Evolutionary conservation across 1,140 invertebrate genomes (phyloP).

Genomic region (Ips nitidus): DNA sequence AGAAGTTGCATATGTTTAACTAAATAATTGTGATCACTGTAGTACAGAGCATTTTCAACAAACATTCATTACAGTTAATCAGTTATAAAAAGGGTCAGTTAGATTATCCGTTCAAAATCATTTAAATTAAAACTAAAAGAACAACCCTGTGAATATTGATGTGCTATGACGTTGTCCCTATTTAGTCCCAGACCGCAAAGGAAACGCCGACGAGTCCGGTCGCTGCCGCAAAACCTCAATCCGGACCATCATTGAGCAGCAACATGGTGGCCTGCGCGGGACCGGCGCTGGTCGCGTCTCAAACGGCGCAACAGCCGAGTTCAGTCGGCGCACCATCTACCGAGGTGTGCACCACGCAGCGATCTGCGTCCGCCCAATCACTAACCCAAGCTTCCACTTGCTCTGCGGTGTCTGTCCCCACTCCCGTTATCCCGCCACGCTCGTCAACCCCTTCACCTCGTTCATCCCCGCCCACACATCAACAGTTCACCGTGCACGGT

Average conservation of each 20-base stretch:
- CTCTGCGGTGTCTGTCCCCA: conserved; percentile 30
- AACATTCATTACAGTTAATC: too few relatives aligned
- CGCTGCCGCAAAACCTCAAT: conserved; percentile 37
- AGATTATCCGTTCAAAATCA: too few relatives aligned
- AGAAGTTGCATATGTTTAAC: too few relatives aligned
- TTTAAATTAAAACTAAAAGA: too few relatives aligned
- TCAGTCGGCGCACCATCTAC: conserved; percentile 37
- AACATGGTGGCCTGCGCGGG: conserved; percentile 32
- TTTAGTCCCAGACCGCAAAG: conserved; percentile 61
- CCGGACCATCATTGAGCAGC: conserved; percentile 39
- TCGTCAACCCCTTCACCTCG: conserved; percentile 43
- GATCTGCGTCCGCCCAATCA: conserved; percentile 33
- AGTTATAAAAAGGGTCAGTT: too few relatives aligned
- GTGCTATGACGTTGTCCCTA: conserved; percentile 31
- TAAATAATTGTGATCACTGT: too few relatives aligned
- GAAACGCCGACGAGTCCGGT: conserved; percentile 46
- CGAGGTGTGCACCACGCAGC: conserved; percentile 51
- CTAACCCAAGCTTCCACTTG: conserved; percentile 50
- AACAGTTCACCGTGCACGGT: conserved; percentile 52
- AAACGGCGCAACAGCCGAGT: conserved; percentile 25
- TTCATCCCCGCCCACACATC: conserved; percentile 38
- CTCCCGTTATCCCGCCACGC: conserved; percentile 29
- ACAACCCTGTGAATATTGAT: conserved; percentile 27
- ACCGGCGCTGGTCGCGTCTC: conserved; percentile 17
- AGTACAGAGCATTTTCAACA: too few relatives aligned